Base-by-base conservation (phyloP, 2,888 invertebrate species). In the Limnephilus marmoratus region DNA sequence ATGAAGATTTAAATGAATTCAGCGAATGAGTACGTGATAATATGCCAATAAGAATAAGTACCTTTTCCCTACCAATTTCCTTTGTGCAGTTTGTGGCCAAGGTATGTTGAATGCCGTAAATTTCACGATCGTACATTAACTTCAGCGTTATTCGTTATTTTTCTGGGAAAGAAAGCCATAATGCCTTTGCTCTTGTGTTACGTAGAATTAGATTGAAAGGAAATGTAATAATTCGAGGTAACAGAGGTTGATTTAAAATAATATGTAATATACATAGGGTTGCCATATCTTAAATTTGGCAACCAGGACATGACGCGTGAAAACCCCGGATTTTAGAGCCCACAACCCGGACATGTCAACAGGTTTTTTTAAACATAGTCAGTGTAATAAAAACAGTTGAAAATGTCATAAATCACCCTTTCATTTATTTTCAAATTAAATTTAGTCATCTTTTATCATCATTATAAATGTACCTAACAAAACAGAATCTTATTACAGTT, bases 11-110 rank as follows among this genome's bases (percentile, higher is more conserved):
- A 90, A 90, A 90, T 90, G 80, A 90, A 85, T 90, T 90, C 37
- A 34, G 68, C 90, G 37, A 68, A 82, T 24, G 53, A 89, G 83
- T 88, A 93, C 92, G 93, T 92, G 93, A 92, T 93, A 91, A 93
- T 93, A 93, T 92, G 92, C 92, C 91, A 83, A 89, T 89, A 88
- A 86, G 68, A 82, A n/a, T 2, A 1, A 68, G 68, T 68, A 68
- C 68, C 68, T n/a, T 68, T 68, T 68, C 83, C 83, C 31, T 83
- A 83, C 34, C 37, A 24, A 83, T 37, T 34, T 24, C 34, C 37
- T 34, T 31, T 41, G 83, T 37, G 34, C 18, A 37, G 11, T 37
- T 83, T 83, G 83, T 83, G 83, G 83, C 34, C 34, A 68, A 68
- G 83, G 83, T 83, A 83, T 41, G 15, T 9, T 11, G 83, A 34